Conservation (phyloP, 2,113 vertebrate species). For the Octodon degus region DNA sequence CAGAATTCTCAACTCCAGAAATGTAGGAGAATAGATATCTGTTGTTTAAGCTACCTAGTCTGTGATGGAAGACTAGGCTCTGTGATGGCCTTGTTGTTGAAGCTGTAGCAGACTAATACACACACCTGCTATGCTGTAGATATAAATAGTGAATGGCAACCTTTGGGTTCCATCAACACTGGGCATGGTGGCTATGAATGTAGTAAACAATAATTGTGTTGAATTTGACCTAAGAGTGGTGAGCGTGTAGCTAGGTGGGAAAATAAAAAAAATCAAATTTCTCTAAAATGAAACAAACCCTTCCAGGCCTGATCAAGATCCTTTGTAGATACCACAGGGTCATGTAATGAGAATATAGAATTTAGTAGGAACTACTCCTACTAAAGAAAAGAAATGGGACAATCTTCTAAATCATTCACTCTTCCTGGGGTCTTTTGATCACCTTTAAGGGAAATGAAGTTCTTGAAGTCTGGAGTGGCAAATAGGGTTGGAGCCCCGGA, state of each 20-base stretch:
- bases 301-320: neutral
- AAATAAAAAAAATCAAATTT: neutral
- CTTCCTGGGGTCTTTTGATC: neutral
- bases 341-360: neutral
- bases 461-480: neutral
- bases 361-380: neutral
- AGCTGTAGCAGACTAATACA: neutral
- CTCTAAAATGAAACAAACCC: neutral
- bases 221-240: neutral
- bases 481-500: rapidly evolving
- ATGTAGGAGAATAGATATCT: too few relatives aligned
- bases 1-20: too few relatives aligned
- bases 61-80: too few relatives aligned
- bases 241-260: neutral
- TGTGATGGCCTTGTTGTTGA: neutral
- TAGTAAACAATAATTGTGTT: neutral
- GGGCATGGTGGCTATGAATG: neutral
- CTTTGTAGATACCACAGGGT: neutral
- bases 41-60: neutral
- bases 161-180: neutral
- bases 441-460: neutral
- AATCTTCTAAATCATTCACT: neutral
- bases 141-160: neutral
- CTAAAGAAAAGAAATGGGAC: neutral
- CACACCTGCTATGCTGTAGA: neutral